Base-by-base conservation (phyloP, 2,113 vertebrate species). In the Morone saxatilis region DNA sequence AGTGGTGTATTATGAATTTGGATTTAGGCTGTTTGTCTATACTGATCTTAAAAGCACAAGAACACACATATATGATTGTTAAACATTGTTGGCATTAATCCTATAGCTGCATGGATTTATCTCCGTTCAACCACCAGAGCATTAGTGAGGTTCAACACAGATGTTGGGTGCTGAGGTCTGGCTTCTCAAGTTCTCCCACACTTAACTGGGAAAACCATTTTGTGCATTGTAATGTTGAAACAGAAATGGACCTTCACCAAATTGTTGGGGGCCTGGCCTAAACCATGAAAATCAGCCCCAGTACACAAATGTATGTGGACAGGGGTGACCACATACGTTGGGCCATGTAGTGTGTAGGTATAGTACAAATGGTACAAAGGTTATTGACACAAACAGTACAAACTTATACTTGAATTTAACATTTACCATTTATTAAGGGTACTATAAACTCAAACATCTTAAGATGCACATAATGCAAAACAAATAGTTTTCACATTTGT, bases 401-500 rank as follows among this genome's bases (percentile, higher is more conserved):
- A 20, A 25, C 17, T 65, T 36, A 13, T 5, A 31, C 7, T 43
- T 83, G 10, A 57, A 47, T 62, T 63, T 16, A 67, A 40, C 31
- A 47, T 47, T 47, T 47, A 47, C 12, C 10, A 3, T 76, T 77
- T 71, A 83, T 63, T 65, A 16, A 25, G 1, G 19, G 5, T 20
- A 48, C 41, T 60, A 25, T 25, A 25, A 69, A 47, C 22, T 69
- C 45, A 53, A 45, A 4, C 20, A 68, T 13, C n/a, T 63, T 12
- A 20, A 5, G 13, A 53, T 70, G 72, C 72, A 85, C 19, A 74
- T 10, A 48, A 62, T 73, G 56, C 48, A 62, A 57, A 48, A 45
- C 0, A 47, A 62, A 14, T 1, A 19, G 10, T 22, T 73, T 61
- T 73, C 13, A 66, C 25, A 80, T 67, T 80, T 80, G 76, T 78